Conservation (phyloP, 1,140 invertebrate species). For the Lepidurus apus region DNA sequence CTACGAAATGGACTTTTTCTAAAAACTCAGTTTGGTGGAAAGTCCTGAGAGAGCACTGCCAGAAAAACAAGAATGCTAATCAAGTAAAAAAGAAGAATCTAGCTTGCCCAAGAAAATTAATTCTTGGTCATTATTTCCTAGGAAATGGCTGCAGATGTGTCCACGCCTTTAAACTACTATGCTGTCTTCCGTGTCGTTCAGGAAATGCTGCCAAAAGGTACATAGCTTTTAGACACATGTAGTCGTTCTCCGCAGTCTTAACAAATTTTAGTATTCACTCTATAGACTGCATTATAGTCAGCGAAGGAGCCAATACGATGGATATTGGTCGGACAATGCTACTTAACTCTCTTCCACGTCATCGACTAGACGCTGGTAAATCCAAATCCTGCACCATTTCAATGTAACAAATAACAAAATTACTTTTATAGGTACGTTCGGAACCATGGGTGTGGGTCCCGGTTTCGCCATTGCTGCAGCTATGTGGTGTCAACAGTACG, state of each 20-base stretch:
- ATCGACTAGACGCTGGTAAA: constrained; percentile 74
- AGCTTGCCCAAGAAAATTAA: neutral
- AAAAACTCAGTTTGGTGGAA: constrained; percentile 55
- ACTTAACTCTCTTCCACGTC: constrained; percentile 70
- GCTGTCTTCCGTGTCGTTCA: constrained; percentile 78
- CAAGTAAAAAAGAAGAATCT: constrained; percentile 44
- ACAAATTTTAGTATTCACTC: constrained; percentile 41
- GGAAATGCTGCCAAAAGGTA: constrained; percentile 58
- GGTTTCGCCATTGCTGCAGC: constrained; percentile 91
- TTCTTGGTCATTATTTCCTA: constrained; percentile 39
- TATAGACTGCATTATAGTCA: constrained; percentile 82
- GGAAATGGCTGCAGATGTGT: constrained; percentile 57
- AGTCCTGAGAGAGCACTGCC: constrained; percentile 50
- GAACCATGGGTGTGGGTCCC: constrained; percentile 93
- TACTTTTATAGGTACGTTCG: constrained; percentile 67
- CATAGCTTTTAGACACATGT: constrained; percentile 33
- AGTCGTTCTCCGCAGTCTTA: constrained; percentile 3
- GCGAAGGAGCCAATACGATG: constrained; percentile 98
- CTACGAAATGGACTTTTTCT: constrained; percentile 45
- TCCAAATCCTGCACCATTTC: neutral
- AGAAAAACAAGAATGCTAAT: constrained; percentile 55
- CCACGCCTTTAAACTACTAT: constrained; percentile 87
- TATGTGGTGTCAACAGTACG: constrained; percentile 74
- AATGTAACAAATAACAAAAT: neutral
- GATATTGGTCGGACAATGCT: constrained; percentile 89